Percentiles rank a stretch among this genome's conserved stretches.
phyloP scores from a whole-genome alignment of 2,113 vertebrate genomes.

The Leptobrachium leishanense region DNA sequence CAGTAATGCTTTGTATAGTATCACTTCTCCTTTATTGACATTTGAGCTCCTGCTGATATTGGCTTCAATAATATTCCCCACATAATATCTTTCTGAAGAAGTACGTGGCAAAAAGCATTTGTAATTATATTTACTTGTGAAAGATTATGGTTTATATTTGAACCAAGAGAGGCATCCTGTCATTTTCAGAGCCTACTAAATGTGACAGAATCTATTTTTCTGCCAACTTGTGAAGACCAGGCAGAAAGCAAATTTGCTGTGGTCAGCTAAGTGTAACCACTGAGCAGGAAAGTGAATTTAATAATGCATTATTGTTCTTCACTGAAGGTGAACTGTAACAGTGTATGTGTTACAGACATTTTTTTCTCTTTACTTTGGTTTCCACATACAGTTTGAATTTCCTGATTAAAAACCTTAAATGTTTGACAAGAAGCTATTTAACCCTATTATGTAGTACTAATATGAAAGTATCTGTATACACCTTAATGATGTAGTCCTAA shows the following conservation, averaged over 20 bases:
- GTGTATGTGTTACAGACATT: conserved; percentile 87
- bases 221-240: conserved; percentile 98
- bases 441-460: conserved; percentile 65
- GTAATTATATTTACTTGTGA: conserved; percentile 99
- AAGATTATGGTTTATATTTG: conserved; percentile 90
- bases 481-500: background rate
- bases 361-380: conserved; percentile 77
- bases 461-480: conserved; percentile 52
- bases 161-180: conserved; percentile 98
- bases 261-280: conserved; percentile 99
- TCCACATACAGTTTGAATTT: conserved; percentile 77
- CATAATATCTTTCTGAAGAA: conserved; percentile 71
- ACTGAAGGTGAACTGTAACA: conserved; percentile 99
- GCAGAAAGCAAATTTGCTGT: conserved; percentile 99
- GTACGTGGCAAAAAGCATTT: conserved; percentile 92
- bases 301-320: conserved; percentile 99
- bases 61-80: conserved; percentile 82
- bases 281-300: conserved; percentile 99
- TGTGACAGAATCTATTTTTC: conserved; percentile 99
- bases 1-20: conserved; percentile 79
- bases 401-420: conserved; percentile 79
- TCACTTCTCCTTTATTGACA: conserved; percentile 82
- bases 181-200: conserved; percentile 99
- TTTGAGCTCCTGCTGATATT: conserved; percentile 81
- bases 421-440: conserved; percentile 74